Evolutionary conservation across 1,140 invertebrate genomes (phyloP), one percentile per base, ranked within the genome.

Genomic region (Heliconius melpomene): DNA sequence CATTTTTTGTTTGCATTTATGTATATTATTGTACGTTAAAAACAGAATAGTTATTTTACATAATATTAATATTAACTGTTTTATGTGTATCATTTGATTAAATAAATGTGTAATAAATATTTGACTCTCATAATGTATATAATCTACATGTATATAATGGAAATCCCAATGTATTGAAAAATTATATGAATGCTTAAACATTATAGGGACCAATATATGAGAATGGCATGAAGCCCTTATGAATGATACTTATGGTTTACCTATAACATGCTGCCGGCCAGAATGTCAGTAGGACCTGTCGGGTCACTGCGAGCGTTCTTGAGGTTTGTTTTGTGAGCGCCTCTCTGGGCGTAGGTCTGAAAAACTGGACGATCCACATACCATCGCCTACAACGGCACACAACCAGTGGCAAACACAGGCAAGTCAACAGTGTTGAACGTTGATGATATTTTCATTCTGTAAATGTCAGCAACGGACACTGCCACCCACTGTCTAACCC

Each of bases 361-460:
- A 94, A 94, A 93, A 94, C 93, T 94, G 91, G 93, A 94, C 93
- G 93, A 93, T 94, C 93, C 93, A 94, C 93, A 94, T 91, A 94
- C 93, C 92, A 93, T 90, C 92, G 93, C 93, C 93, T 93, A 94
- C 91, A 93, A 89, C 90, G 90, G 89, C 90, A 93, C 86, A 92
- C 89, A 92, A 91, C 89, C 84, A 92, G 90, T 92, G 87, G 88
- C 90, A 87, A 87, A 83, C 74, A 90, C 85, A 84, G 83, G 86
- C 86, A 86, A 93, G 87, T 86, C 76, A 89, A 89, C 90, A 91
- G 91, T 92, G 91, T 89, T 92, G 86, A 75, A 87, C 92, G 91
- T 93, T 94, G 92, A 88, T 92, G 89, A 92, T 83, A 91, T 89
- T 93, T 92, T 84, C 85, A 82, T 82, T 91, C 86, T 92, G 90